Evolutionary conservation across 2,888 invertebrate genomes (phyloP).

Genomic region (Hybos culiciformis): DNA sequence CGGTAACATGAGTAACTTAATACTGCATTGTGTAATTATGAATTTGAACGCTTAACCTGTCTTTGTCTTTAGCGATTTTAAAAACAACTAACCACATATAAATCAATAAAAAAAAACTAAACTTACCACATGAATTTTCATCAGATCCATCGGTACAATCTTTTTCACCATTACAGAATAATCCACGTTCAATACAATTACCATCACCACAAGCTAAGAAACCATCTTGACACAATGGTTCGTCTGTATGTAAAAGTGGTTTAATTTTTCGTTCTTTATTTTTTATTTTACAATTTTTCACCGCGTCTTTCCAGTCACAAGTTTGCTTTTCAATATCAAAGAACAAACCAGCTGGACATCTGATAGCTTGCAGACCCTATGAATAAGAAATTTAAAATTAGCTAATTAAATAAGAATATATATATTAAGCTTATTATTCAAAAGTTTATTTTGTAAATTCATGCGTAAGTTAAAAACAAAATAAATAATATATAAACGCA

Average conservation of each 20-base stretch:
- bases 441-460: neutral
- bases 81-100: no score
- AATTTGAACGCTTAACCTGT: no score
- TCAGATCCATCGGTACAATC: slow-evolving; percentile 82
- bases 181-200: slow-evolving; percentile 72
- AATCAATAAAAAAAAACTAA: no score
- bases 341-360: slow-evolving; percentile 82
- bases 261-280: slow-evolving; percentile 79
- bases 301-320: slow-evolving; percentile 86
- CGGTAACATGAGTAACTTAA: no score
- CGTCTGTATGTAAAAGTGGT: slow-evolving; percentile 76
- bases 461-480: neutral
- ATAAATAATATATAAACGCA: slow-evolving; percentile 36
- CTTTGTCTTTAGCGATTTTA: no score
- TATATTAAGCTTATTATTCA: neutral
- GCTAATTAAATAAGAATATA: neutral
- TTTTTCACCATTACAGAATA: slow-evolving; percentile 87
- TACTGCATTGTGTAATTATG: no score
- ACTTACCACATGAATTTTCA: slow-evolving; percentile 81
- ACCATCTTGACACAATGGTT: slow-evolving; percentile 78
- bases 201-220: slow-evolving; percentile 78
- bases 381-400: neutral
- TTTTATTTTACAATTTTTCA: slow-evolving; percentile 84
- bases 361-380: slow-evolving; percentile 81
- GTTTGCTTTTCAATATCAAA: slow-evolving; percentile 93